These are phyloP conservation scores for Morone chrysops DNA, from an alignment of 2,113 vertebrate genomes.

Conservation along the genomic window DNA sequence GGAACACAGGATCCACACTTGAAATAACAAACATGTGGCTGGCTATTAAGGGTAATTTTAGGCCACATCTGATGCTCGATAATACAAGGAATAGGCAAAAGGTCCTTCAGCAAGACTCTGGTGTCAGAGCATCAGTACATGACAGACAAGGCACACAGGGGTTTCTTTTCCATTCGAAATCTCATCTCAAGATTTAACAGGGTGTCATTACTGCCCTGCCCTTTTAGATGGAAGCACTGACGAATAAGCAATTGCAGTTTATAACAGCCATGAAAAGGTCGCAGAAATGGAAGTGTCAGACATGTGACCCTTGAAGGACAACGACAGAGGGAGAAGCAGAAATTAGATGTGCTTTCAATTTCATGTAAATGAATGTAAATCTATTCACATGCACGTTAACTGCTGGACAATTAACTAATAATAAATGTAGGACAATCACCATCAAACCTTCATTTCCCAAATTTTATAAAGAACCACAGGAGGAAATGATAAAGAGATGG, in stretches of 20 bases:
- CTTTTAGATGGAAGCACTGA: constrained; percentile 58
- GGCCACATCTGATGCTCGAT: constrained; percentile 52
- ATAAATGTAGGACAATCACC: not conserved
- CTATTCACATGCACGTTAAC: not conserved
- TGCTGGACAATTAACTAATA: not conserved
- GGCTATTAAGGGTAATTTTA: constrained; percentile 52
- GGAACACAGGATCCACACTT: constrained; percentile 58
- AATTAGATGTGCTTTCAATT: constrained; percentile 22
- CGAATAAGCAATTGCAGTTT: constrained; percentile 65
- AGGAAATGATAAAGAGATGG: not conserved
- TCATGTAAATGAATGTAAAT: constrained; percentile 12
- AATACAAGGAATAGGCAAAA: constrained; percentile 29
- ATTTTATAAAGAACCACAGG: not conserved
- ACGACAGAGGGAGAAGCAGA: constrained; percentile 4
- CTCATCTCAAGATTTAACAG: constrained; percentile 72
- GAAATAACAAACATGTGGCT: constrained; percentile 59
- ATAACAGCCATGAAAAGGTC: constrained; percentile 76
- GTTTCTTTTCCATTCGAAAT: constrained; percentile 63
- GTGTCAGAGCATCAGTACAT: constrained; percentile 30
- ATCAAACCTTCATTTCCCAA: not conserved
- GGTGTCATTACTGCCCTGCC: constrained; percentile 63
- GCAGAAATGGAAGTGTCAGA: constrained; percentile 47
- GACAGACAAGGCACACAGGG: constrained; percentile 36
- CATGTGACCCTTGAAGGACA: constrained; percentile 63
- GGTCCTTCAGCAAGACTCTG: constrained; percentile 30